A percentile compares a stretch with the other conserved stretches of the same genome.
Conservation (phyloP, 2,797 vertebrate species). For the Vultur gryphus region DNA sequence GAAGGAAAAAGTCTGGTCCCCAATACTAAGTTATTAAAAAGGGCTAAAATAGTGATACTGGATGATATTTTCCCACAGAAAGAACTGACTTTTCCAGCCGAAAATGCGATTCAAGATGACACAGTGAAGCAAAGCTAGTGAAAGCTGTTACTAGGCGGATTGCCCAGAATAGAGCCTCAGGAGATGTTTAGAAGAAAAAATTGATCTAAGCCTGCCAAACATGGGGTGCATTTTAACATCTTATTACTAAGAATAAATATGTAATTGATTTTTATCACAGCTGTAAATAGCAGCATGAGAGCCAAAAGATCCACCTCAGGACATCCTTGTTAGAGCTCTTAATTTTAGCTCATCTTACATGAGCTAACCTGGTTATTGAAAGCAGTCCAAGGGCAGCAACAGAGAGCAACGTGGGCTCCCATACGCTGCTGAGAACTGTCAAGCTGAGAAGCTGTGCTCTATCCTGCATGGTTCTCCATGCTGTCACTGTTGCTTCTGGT, state of each 20-base stretch:
- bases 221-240: not conserved
- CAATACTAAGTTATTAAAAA: not conserved
- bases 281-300: constrained; percentile 13
- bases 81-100: not conserved
- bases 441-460: not conserved
- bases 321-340: not conserved
- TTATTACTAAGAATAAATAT: constrained; percentile 42
- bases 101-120: not conserved
- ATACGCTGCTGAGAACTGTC: not conserved
- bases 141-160: not conserved
- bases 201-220: not conserved
- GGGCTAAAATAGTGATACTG: not conserved
- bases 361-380: constrained; percentile 27
- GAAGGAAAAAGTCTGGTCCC: not conserved
- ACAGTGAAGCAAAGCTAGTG: not conserved
- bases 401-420: not conserved
- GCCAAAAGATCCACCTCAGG: constrained; percentile 29
- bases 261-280: constrained; percentile 40
- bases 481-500: not conserved
- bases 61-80: not conserved
- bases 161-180: not conserved
- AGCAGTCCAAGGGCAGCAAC: not conserved
- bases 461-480: not conserved
- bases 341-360: constrained; percentile 31
- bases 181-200: not conserved